Evolutionary conservation across 2,888 invertebrate genomes (phyloP), one percentile per base, ranked within the genome.

Genomic region (Lasioglossum figueresi): DNA sequence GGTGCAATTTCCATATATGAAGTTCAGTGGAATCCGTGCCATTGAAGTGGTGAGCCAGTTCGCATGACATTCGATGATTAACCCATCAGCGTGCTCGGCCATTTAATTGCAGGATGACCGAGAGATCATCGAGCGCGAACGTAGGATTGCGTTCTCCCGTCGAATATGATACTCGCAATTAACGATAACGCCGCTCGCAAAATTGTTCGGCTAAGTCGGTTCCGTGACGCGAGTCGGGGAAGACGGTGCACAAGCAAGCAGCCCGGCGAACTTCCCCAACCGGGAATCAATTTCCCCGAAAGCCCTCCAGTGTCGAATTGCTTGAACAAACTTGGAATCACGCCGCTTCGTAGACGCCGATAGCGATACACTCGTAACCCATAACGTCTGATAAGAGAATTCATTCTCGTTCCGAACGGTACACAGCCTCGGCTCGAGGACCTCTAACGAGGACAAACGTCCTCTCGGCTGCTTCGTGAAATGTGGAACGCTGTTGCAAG

Each of bases 241-340:
- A 56, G 56, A n/a, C 8, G n/a, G n/a, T 4, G 56, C 12, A 4
- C 56, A 56, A 56, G 56, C 56, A n/a, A 43, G 23, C 45, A 43
- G 43, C 52, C 52, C 52, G 52, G 19, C 45, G 37, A 73, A 48
- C 48, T 52, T 73, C 66, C 48, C 40, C 72, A 23, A 16, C 72
- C 72, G 16, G 48, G 70, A 76, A 85, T 85, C 73, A 83, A 84
- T 79, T 85, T 84, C 79, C 19, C 66, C 68, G 63, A 48, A 75
- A 84, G 75, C 74, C 74, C 70, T 75, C 59, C 75, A 71, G 70
- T 68, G 76, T 83, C 76, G 79, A 84, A 83, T 82, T 79, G 84
- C 83, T 84, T 37, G 79, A 76, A 72, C 84, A 76, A 84, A 82
- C 79, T 84, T 79, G 45, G 82, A 79, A 79, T 83, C 83, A 82